Evolutionary conservation across 2,888 invertebrate genomes (phyloP), one percentile per base, ranked within the genome.

Genomic region (Microchrysa polita): DNA sequence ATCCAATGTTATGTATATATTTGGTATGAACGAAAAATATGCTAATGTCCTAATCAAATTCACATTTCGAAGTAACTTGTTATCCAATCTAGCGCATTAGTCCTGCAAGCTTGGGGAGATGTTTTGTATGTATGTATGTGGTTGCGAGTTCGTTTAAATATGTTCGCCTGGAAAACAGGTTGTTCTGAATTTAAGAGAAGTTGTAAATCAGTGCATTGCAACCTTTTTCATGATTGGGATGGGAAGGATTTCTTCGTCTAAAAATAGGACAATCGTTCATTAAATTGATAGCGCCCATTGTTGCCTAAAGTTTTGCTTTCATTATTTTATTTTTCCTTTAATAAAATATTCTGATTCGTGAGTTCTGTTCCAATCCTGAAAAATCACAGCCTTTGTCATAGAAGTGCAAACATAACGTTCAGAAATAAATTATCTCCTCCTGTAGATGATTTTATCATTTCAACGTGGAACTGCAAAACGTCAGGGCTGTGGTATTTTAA

Each of bases 41-140:
- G 83, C 83, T 84, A 84, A 84, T 84, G 79, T 81, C 81, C 83
- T 83, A 83, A 84, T 84, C 83, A 84, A 84, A 84, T 82, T 82
- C 83, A 78, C 83, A 83, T 84, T 84, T 83, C 79, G 81, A 80
- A 82, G 82, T 82, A 83, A 83, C 81, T 83, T 82, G 81, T 82
- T 82, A 81, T 82, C 81, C 82, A 81, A 79, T 79, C 79, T 79
- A 77, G 57, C 74, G 27, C 78, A 7, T 34, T 76, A 59, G 74
- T 52, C 52, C 42, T 67, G 23, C n/a, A n/a, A 14, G 67, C 23
- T 40, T 48, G 20, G 34, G 57, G 42, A 55, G 57, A 57, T 69
- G 69, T 55, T 69, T 23, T 34, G 69, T 55, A 57, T n/a, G n/a
- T n/a, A n/a, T n/a, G n/a, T n/a, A 34, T 34, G 27, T 2, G 7